Base-by-base conservation (phyloP, 2,888 invertebrate species). In the Andrena bicolor region DNA sequence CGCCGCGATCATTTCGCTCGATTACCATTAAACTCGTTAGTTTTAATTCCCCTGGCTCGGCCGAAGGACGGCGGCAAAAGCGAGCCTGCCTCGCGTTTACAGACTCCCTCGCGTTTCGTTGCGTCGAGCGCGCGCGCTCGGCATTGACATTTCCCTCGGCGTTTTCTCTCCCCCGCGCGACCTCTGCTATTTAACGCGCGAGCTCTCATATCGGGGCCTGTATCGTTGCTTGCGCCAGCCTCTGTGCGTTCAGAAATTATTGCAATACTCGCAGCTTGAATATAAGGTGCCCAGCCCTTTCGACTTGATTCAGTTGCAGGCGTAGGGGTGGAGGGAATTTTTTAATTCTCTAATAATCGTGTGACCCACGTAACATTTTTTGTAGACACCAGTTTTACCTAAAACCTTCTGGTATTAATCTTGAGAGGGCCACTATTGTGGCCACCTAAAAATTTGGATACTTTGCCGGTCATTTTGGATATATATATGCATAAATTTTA, bases 1-100 rank as follows among this genome's bases (percentile, higher is more conserved):
- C 2, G 30, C 30, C 60, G 60, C 61, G 71, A 71, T 71, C 60
- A 71, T 61, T 71, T 49, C 61, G 71, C 71, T 71, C 71, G 71
- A 71, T 71, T 61, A 49, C 71, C 71, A 32, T 71, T 71, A 49
- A 71, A 71, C 71, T 61, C 49, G 71, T 71, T 71, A 30, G 61
- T 71, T 71, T 71, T 71, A 30, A 71, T 71, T 61, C 35, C 41
- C 49, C 71, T 4, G 13, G 64, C 64, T 28, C 13, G 16, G 28
- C 35, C 30, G 71, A 71, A 71, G 71, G 71, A 71, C 61, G 30
- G 23, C 23, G 61, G 56, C 53, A 23, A 60, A 60, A 35, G 26
- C 71, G 49, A 71, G 71, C 48, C 41, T n/a, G n/a, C n/a, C 23
- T 48, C 30, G 10, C 30, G 60, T 30, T 48, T n/a, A 28, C 60